Evolutionary conservation across 92 coral and sea anemone species (phyloP).

Genomic region (Parazoanthus darwini): DNA sequence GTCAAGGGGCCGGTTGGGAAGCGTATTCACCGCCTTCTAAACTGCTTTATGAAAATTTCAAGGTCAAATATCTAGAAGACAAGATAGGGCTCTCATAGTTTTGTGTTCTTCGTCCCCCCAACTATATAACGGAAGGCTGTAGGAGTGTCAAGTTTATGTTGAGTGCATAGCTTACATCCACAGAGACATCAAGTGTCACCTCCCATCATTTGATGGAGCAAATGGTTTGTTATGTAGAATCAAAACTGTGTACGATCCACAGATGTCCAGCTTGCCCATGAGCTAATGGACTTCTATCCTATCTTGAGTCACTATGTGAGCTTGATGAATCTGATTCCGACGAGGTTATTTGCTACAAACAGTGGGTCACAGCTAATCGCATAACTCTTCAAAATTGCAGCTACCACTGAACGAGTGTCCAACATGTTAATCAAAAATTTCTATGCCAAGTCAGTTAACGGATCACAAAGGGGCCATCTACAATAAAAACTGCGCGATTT

Average conservation of each 20-base stretch:
- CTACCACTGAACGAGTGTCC: not conserved
- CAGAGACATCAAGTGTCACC: constrained; percentile 22
- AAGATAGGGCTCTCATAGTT: constrained; percentile 7
- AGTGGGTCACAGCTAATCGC: not conserved
- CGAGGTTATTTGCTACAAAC: not conserved
- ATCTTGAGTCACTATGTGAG: not conserved
- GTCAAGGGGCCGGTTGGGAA: constrained; percentile 31
- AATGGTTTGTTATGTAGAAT: constrained; percentile 4
- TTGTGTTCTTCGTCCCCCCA: not conserved
- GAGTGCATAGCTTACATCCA: constrained; percentile 6
- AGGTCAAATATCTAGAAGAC: constrained; percentile 13
- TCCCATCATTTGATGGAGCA: constrained; percentile 13
- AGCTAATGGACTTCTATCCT: not conserved
- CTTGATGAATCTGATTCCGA: not conserved
- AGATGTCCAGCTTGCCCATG: constrained; percentile 3
- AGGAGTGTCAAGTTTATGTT: not conserved
- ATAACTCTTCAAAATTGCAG: not conserved
- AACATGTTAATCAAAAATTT: no score
- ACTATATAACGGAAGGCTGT: not conserved
- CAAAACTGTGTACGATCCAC: constrained; percentile 18
- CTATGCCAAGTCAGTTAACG: no score
- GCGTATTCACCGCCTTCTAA: constrained; percentile 14
- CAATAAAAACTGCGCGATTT: no score
- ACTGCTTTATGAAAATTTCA: not conserved
- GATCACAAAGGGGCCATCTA: no score